Conservation (phyloP, 2,797 vertebrate species). For the Falco peregrinus region DNA sequence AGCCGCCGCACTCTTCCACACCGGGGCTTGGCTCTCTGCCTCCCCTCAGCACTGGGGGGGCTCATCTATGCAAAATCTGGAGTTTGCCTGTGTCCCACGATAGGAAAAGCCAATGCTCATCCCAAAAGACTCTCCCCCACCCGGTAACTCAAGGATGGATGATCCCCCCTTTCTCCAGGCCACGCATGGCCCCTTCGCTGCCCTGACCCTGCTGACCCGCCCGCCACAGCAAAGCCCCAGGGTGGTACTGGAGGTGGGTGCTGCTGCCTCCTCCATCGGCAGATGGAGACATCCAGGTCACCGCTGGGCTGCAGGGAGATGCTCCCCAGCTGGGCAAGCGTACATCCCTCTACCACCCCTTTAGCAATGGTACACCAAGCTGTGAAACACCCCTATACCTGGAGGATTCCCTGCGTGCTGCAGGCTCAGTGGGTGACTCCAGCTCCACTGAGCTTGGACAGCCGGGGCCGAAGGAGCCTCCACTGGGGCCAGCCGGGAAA, state of each 20-base stretch:
- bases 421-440: background rate
- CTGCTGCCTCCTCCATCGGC: background rate
- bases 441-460: background rate
- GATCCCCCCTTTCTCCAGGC: background rate
- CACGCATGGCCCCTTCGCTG: accelerated
- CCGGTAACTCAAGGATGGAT: background rate
- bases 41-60: background rate
- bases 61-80: background rate
- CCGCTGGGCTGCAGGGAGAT: background rate
- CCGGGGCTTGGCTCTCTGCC: background rate
- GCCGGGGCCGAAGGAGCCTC: accelerated
- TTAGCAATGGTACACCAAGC: background rate
- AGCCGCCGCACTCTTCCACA: background rate
- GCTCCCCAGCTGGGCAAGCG: background rate
- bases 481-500: background rate
- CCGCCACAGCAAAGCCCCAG: background rate
- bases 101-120: background rate
- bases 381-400: background rate
- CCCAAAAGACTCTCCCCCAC: background rate
- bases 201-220: accelerated
- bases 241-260: too few species aligned
- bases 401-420: background rate
- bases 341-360: background rate
- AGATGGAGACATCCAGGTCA: background rate
- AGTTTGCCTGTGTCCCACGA: background rate